A percentile compares a stretch with the other conserved stretches of the same genome.
Evolutionary conservation across 1,140 invertebrate species (phyloP).

Genomic region (Leptopilina clavipes): DNA sequence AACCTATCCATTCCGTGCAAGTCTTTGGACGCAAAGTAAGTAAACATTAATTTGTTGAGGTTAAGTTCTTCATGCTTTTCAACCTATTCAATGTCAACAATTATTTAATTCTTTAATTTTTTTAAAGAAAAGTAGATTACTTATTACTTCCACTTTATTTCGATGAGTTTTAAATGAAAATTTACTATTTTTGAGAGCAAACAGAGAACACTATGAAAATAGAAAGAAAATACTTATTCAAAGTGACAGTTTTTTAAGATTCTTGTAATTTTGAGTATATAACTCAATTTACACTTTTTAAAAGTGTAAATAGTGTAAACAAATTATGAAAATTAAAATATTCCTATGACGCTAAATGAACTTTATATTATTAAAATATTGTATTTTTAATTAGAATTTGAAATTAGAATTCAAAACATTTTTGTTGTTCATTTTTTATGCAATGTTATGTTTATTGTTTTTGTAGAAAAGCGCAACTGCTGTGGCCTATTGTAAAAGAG

Average conservation of each 20-base stretch:
- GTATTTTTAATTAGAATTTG: too few species aligned
- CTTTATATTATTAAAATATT: too few species aligned
- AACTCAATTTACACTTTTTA: background rate
- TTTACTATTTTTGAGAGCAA: background rate
- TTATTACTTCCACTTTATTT: too few species aligned
- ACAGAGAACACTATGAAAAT: too few species aligned
- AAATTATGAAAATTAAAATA: too few species aligned
- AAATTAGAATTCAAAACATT: too few species aligned
- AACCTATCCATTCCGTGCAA: constrained; percentile 94
- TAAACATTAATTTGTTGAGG: constrained; percentile 55
- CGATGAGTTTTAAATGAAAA: background rate
- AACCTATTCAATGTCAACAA: background rate
- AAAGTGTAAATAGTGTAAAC: constrained; percentile 40
- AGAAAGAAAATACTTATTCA: too few species aligned
- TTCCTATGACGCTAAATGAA: too few species aligned
- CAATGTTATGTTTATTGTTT: constrained; percentile 50
- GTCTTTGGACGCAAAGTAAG: constrained; percentile 98
- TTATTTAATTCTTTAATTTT: background rate
- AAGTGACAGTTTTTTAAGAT: background rate
- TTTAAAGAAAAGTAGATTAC: too few species aligned
- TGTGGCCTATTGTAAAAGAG: constrained; percentile 98
- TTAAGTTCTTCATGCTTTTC: constrained; percentile 65
- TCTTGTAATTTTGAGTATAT: too few species aligned
- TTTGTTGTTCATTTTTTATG: background rate
- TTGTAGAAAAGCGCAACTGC: constrained; percentile 99